Evolutionary conservation across 2,113 vertebrate species (phyloP).

Genomic region (Phaetusa simplex): DNA sequence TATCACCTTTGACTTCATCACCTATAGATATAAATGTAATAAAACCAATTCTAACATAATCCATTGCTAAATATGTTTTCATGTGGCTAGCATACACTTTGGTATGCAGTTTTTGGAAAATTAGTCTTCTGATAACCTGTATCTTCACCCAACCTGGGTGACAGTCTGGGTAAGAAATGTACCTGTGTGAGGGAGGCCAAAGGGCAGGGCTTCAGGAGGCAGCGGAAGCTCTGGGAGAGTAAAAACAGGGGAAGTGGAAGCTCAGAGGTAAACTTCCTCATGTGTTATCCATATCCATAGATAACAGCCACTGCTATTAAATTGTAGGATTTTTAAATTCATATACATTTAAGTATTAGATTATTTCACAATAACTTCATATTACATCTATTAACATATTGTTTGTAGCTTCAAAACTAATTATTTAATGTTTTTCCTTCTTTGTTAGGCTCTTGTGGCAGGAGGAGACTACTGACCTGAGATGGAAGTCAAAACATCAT

Average conservation of each 20-base stretch:
- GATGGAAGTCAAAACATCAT: conserved; percentile 89
- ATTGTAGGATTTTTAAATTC: not conserved
- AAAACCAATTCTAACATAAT: not conserved
- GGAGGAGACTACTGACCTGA: conserved; percentile 47
- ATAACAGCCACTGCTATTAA: not conserved
- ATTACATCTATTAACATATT: not conserved
- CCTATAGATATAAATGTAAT: not conserved
- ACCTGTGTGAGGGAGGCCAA: not conserved
- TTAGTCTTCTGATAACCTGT: not conserved
- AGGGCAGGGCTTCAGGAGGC: not conserved
- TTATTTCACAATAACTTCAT: not conserved
- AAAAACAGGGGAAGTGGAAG: not conserved
- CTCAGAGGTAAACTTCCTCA: not conserved
- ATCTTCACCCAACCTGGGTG: not conserved
- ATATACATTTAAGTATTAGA: not conserved
- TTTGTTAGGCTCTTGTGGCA: conserved; percentile 54
- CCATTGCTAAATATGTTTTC: not conserved
- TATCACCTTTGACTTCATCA: not conserved
- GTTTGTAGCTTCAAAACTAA: not conserved
- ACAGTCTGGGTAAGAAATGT: not conserved
- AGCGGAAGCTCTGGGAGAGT: not conserved
- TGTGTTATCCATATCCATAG: accelerated
- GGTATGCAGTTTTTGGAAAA: not conserved
- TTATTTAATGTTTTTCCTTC: not conserved
- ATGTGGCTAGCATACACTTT: not conserved